phyloP scores from a whole-genome alignment of 2,888 invertebrate species.

The Calliphora vomitoria region DNA sequence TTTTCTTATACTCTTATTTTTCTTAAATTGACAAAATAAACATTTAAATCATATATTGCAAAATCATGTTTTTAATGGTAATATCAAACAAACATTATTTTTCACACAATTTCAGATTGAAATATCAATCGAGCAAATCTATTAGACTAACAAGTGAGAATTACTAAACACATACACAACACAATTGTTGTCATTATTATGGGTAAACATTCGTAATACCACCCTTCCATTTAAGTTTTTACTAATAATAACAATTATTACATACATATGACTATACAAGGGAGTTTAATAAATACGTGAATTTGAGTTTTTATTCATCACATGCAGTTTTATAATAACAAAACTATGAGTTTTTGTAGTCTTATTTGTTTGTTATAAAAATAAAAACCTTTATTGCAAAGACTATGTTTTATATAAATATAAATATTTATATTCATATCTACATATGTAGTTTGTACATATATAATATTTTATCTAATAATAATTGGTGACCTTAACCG shows the following conservation, averaged over 20 bases:
- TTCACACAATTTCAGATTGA: background rate
- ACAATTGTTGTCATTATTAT: constrained; percentile 12
- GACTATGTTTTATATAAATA: background rate
- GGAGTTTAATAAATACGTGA: constrained; percentile 31
- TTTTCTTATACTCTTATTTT: background rate
- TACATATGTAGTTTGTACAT: too few species aligned
- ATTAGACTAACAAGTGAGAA: constrained; percentile 16
- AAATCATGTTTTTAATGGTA: background rate
- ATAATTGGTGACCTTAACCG: constrained; percentile 41
- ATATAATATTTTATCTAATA: constrained; percentile 41
- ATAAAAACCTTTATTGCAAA: background rate
- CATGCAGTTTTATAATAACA: constrained; percentile 28
- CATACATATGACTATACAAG: constrained; percentile 23
- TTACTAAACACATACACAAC: constrained; percentile 1
- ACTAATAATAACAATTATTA: constrained; percentile 25
- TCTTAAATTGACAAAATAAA: background rate
- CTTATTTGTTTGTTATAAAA: background rate
- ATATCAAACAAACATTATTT: background rate
- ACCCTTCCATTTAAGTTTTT: constrained; percentile 34
- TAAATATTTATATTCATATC: background rate
- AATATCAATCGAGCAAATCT: constrained; percentile 1
- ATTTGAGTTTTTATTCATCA: background rate
- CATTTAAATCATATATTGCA: constrained; percentile 9
- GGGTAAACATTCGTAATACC: background rate
- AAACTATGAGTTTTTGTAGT: background rate